Evolutionary conservation across 1,140 invertebrate genomes (phyloP), one percentile per base, ranked within the genome.

Genomic region (Microplitis demolitor): DNA sequence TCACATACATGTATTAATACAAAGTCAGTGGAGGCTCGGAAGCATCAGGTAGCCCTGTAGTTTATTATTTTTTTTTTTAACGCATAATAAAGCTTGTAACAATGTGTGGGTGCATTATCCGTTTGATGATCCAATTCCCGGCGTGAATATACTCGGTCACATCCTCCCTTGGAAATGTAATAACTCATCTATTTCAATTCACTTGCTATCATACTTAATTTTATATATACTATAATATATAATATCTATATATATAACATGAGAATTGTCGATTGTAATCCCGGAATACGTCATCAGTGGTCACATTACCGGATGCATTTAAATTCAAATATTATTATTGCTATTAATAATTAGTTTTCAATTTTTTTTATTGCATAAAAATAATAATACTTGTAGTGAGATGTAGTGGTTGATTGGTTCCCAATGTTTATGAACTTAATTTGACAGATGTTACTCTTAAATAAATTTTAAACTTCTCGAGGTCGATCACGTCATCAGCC

Each of bases 121-220:
- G 34, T 66, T 72, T 72, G 62, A 69, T 61, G 60, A 66, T 56
- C 62, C 70, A 72, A 66, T 72, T 72, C 62, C 37, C 51, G 70
- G 24, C 53, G 53, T 39, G 50, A 24, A 50, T 58, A 66, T 56
- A 64, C 51, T 64, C 33, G 69, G 34, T 66, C 71, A 72, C 63
- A 72, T 72, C 71, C 71, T 66, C 71, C 56, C 63, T 72, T 56
- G 62, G 35, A 66, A 72, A 72, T 53, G 71, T 72, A 66, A 72
- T 72, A 66, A 60, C 71, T 72, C 71, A 72, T 72, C 71, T 67
- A 72, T 72, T 72, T 67, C 71, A 72, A 72, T 72, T 72, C 70
- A 64, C 51, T 64, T 72, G 39, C 51, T 66, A 24, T 8, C 37
- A 9, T 31, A 45, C 8, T 53, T 63, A 33, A 39, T 34, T 58